A percentile compares a stretch with the other conserved stretches of the same genome.
Evolutionary conservation across 2,888 invertebrate species (phyloP).

Genomic region (Sarcophaga rosellei): DNA sequence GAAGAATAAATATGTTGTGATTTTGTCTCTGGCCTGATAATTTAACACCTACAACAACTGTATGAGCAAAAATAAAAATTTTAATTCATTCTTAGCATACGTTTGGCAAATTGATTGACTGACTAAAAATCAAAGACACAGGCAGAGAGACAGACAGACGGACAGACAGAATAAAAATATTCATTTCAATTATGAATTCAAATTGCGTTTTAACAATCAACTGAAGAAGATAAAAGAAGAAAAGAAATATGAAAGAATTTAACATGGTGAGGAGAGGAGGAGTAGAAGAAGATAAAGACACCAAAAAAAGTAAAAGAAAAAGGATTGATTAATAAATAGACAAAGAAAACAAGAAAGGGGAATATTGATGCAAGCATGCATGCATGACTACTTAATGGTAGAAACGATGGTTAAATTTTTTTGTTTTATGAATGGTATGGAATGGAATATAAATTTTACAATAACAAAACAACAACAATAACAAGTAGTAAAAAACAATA

Average conservation of each 20-base stretch:
- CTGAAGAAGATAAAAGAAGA: conserved; percentile 8
- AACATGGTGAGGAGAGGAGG: neutral
- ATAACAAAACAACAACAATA: too few species aligned
- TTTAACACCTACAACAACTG: conserved; percentile 51
- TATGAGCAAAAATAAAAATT: conserved; percentile 12
- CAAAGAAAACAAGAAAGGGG: neutral
- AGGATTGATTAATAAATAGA: conserved; percentile 7
- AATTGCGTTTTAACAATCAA: conserved; percentile 63
- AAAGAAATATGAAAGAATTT: neutral
- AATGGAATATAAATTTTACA: conserved; percentile 39
- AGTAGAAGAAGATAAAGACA: neutral
- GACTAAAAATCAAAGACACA: neutral
- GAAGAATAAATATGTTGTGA: conserved; percentile 11
- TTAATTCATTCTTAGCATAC: conserved; percentile 15
- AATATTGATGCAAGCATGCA: neutral
- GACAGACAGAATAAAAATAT: conserved; percentile 1
- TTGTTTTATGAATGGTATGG: conserved; percentile 47
- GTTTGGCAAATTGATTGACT: neutral
- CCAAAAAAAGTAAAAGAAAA: neutral
- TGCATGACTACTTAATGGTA: conserved; percentile 25
- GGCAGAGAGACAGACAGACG: neutral
- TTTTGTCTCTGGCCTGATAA: conserved; percentile 28
- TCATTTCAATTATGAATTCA: conserved; percentile 60
- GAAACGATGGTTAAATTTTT: neutral
- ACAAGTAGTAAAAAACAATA: conserved; percentile 1